A percentile compares a stretch with the other conserved stretches of the same genome.
Evolutionary conservation across 2,797 vertebrate species (phyloP).

Genomic region (Muraenolepis orangiensis): DNA sequence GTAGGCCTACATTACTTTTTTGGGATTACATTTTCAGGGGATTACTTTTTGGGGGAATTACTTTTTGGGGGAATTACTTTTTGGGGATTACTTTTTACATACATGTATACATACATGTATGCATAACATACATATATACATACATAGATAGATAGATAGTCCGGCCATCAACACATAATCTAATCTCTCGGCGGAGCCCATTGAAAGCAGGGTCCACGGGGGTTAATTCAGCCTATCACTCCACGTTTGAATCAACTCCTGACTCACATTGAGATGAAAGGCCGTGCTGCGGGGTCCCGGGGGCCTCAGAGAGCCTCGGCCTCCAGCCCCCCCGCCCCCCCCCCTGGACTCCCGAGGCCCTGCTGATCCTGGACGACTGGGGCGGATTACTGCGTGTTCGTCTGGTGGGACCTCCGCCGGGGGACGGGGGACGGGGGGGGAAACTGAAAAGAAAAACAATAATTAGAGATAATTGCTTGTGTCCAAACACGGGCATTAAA

Average conservation of each 20-base stretch:
- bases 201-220: slow-evolving; percentile 92
- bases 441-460: slow-evolving; percentile 99
- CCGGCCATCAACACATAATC: slow-evolving; percentile 98
- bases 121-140: slow-evolving; percentile 7
- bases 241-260: slow-evolving; percentile 99
- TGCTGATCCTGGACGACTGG: slow-evolving; percentile 87
- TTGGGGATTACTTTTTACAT: too few relatives aligned
- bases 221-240: slow-evolving; percentile 99
- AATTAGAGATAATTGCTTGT: slow-evolving; percentile 99
- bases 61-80: too few relatives aligned
- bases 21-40: too few relatives aligned
- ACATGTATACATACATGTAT: neutral
- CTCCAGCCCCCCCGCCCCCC: slow-evolving; percentile 63
- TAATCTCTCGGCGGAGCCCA: slow-evolving; percentile 98
- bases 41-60: too few relatives aligned
- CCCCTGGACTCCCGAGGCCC: slow-evolving; percentile 80
- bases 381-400: slow-evolving; percentile 94
- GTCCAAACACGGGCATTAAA: slow-evolving; percentile 99
- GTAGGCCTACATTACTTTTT: too few relatives aligned
- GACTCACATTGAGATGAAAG: slow-evolving; percentile 99
- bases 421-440: slow-evolving; percentile 91
- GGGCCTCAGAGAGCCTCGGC: too few relatives aligned
- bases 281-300: too few relatives aligned
- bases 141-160: slow-evolving; percentile 80
- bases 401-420: slow-evolving; percentile 92